These are phyloP conservation scores for Hestina assimilis DNA, from an alignment of 1,140 invertebrate genomes.

Conservation along the genomic window DNA sequence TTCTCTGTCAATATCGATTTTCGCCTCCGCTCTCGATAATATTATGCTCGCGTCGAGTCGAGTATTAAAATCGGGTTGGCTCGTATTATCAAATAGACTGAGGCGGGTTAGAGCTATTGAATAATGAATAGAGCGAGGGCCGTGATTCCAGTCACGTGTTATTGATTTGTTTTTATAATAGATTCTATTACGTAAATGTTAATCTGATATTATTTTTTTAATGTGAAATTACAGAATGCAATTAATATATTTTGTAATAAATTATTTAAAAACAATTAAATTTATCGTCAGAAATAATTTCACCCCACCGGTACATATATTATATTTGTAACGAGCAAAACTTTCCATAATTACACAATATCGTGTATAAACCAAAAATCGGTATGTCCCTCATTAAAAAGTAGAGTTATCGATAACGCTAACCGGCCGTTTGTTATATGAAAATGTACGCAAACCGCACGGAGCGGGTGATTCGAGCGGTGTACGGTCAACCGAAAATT, in stretches of 20 bases:
- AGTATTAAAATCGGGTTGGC: constrained; percentile 49
- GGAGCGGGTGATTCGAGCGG: constrained; percentile 56
- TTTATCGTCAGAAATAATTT: neutral
- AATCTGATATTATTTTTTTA: neutral
- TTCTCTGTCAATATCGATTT: constrained; percentile 30
- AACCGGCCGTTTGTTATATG: constrained; percentile 59
- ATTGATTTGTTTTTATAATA: constrained; percentile 35
- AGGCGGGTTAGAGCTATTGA: constrained; percentile 50
- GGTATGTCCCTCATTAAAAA: constrained; percentile 40
- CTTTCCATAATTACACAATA: constrained; percentile 22
- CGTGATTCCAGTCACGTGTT: constrained; percentile 35
- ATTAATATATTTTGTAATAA: too few relatives aligned
- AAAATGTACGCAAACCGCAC: constrained; percentile 68
- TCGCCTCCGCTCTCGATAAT: constrained; percentile 13
- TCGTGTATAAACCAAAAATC: constrained; percentile 26
- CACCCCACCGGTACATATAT: neutral
- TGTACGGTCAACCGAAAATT: constrained; percentile 74
- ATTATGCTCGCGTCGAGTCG: constrained; percentile 6
- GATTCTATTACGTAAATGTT: neutral
- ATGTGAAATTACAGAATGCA: too few relatives aligned
- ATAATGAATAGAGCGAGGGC: constrained; percentile 58
- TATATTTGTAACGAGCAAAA: neutral
- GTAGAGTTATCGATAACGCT: constrained; percentile 48
- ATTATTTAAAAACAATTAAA: neutral
- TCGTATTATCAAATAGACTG: constrained; percentile 48